Conservation (phyloP, 1,140 invertebrate species). For the Penaeus indicus region DNA sequence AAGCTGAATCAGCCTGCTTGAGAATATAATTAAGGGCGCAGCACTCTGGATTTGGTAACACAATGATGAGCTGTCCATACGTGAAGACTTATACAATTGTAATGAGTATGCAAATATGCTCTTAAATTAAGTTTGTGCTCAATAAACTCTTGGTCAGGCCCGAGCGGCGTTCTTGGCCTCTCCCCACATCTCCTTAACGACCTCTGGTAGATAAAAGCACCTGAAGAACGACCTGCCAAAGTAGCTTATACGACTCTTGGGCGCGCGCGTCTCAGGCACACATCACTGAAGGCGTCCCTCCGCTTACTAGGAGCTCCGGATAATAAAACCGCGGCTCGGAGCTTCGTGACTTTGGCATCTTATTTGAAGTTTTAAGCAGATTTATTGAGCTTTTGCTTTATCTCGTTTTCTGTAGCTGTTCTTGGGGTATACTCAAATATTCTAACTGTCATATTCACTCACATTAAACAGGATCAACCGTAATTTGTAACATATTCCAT, state of each 20-base stretch:
- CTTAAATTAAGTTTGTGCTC: slow-evolving; percentile 59
- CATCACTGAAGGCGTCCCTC: slow-evolving; percentile 18
- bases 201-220: slow-evolving; percentile 42
- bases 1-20: slow-evolving; percentile 24
- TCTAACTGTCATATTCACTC: slow-evolving; percentile 45
- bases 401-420: too few species aligned
- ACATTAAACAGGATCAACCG: slow-evolving; percentile 55
- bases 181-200: slow-evolving; percentile 50
- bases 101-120: slow-evolving; percentile 60
- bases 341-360: too few species aligned
- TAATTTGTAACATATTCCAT: slow-evolving; percentile 61
- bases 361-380: too few species aligned
- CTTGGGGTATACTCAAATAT: not conserved
- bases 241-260: slow-evolving; percentile 57
- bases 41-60: slow-evolving; percentile 42
- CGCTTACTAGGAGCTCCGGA: slow-evolving; percentile 29
- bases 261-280: slow-evolving; percentile 13
- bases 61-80: slow-evolving; percentile 47
- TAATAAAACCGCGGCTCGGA: too few species aligned
- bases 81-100: slow-evolving; percentile 48
- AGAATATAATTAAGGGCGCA: slow-evolving; percentile 44
- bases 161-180: slow-evolving; percentile 44
- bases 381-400: too few species aligned
- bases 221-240: slow-evolving; percentile 54
- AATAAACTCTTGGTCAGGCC: slow-evolving; percentile 57